These are phyloP conservation scores for Mesopsocus fuscifrons DNA, from an alignment of 2,888 invertebrate genomes.

Conservation along the genomic window DNA sequence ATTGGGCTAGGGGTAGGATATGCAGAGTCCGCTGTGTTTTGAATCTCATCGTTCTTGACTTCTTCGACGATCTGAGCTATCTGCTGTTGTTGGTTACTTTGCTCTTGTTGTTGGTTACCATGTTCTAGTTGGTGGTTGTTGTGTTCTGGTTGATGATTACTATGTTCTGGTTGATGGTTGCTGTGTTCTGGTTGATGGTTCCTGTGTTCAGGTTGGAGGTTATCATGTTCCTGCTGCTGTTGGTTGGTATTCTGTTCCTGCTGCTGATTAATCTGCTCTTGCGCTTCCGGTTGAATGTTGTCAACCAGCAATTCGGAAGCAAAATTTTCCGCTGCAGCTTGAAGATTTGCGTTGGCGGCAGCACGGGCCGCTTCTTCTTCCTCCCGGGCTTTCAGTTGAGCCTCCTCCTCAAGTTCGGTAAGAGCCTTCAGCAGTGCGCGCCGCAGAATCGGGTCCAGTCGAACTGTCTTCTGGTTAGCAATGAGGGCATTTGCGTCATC, in stretches of 20 bases:
- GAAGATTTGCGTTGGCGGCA: not conserved
- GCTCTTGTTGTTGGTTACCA: too few relatives aligned
- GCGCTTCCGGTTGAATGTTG: not conserved
- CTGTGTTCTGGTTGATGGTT: not conserved
- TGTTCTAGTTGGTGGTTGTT: too few relatives aligned
- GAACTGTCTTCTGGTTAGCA: not conserved
- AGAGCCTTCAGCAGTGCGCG: constrained; percentile 1
- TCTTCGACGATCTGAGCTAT: not conserved
- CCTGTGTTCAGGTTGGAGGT: too few relatives aligned
- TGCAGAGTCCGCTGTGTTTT: constrained; percentile 2
- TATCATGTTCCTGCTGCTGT: not conserved
- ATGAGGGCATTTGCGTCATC: not conserved
- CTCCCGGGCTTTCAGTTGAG: constrained; percentile 8
- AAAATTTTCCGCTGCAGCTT: too few relatives aligned
- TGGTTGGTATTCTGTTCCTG: not conserved
- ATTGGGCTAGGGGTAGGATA: constrained; percentile 2
- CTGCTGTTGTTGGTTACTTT: not conserved
- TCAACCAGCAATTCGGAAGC: not conserved
- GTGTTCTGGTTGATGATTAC: too few relatives aligned
- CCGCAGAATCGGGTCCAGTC: constrained; percentile 5
- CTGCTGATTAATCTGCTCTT: not conserved
- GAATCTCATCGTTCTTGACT: not conserved
- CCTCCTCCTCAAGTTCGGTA: constrained; percentile 1
- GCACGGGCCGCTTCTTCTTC: constrained; percentile 8
- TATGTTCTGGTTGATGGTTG: too few relatives aligned